These are phyloP conservation scores for Selenia dentaria DNA, from an alignment of 2,888 invertebrate genomes.

Conservation along the genomic window DNA sequence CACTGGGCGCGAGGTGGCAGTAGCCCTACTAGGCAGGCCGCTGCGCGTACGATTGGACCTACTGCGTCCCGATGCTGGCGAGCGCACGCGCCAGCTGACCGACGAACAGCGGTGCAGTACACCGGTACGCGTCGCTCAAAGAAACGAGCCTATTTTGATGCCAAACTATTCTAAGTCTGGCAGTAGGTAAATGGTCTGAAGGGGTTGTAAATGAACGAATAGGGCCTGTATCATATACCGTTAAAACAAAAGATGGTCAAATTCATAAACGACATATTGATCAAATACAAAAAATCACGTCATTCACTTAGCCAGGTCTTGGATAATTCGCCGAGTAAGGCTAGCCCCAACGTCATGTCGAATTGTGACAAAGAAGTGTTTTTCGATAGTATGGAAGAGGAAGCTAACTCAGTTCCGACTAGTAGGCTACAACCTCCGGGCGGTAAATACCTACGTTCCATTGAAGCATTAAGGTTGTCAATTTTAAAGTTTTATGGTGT, in stretches of 20 bases:
- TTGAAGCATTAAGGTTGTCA: too few species aligned
- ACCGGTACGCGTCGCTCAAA: not conserved
- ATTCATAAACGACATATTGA: too few species aligned
- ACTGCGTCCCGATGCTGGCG: not conserved
- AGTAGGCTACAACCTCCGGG: too few species aligned
- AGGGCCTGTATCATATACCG: too few species aligned
- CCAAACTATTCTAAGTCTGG: not conserved
- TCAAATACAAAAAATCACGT: too few species aligned
- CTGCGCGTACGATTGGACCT: not conserved
- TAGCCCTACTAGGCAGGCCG: constrained; percentile 4
- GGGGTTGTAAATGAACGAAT: too few species aligned
- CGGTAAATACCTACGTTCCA: too few species aligned
- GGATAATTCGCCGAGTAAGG: too few species aligned
- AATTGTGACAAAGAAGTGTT: not conserved
- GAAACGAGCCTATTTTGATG: not conserved
- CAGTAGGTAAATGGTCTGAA: too few species aligned
- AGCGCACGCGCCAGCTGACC: not conserved
- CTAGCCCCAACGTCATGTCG: not conserved
- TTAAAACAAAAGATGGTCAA: too few species aligned
- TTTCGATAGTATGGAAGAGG: not conserved
- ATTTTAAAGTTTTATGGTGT: too few species aligned
- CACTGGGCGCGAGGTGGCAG: constrained; percentile 2
- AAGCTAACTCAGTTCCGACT: not conserved
- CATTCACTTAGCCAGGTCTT: too few species aligned
- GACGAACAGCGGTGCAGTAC: not conserved